Percentiles rank a stretch among this genome's conserved stretches.
These are phyloP conservation scores for Nasonia giraulti DNA, from an alignment of 1,140 invertebrate species.

Conservation along the genomic window DNA sequence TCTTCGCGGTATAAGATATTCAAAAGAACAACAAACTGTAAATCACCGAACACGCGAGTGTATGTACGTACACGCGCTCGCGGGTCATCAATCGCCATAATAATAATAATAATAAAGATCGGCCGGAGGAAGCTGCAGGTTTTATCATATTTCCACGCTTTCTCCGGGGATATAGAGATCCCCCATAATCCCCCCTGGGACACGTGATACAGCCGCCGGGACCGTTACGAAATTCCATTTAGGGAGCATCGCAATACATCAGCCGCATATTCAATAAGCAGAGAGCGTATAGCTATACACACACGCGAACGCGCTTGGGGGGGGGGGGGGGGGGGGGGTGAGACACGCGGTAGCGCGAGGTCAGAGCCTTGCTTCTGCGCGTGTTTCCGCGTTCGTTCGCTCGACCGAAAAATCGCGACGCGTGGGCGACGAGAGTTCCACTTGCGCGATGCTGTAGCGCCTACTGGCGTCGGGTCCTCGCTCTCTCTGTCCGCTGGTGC, in stretches of 20 bases:
- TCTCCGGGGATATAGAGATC: not conserved
- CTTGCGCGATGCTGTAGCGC: conserved; percentile 29
- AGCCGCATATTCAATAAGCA: conserved; percentile 52
- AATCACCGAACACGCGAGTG: too few species aligned
- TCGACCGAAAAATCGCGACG: conserved; percentile 10
- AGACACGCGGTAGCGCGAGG: conserved; percentile 10
- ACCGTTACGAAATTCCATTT: conserved; percentile 59
- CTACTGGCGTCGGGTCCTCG: not conserved
- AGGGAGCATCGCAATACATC: conserved; percentile 50
- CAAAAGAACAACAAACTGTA: too few species aligned
- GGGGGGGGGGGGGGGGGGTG: not conserved
- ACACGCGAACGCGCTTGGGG: not conserved
- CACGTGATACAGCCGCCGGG: not conserved
- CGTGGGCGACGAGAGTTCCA: conserved; percentile 24
- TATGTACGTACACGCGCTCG: too few species aligned
- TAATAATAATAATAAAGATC: conserved; percentile 13
- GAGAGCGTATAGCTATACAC: not conserved
- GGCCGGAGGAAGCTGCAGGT: not conserved
- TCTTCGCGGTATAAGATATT: too few species aligned
- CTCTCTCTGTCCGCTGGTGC: not conserved
- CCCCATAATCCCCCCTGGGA: conserved; percentile 44
- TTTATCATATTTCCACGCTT: conserved; percentile 25
- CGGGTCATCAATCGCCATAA: not conserved
- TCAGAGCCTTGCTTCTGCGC: not conserved
- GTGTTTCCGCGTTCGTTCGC: conserved; percentile 6